Conservation (phyloP, 2,113 vertebrate genomes). For the Ptilorrhoa leucosticta region DNA sequence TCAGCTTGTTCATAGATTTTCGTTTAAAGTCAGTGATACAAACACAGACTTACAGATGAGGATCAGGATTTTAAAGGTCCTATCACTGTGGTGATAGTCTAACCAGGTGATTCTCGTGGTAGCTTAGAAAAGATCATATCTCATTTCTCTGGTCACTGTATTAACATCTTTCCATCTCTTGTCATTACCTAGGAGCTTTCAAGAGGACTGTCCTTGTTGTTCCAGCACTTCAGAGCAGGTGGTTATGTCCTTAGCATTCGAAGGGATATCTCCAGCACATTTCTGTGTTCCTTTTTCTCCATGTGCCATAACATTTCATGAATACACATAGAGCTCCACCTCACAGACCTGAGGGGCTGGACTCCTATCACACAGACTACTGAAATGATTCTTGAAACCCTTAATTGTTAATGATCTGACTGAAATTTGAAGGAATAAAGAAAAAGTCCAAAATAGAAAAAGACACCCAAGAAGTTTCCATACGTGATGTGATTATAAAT, state of each 20-base stretch:
- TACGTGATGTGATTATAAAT: slow-evolving; percentile 17
- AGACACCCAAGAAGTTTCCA: background rate
- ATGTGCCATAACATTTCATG: background rate
- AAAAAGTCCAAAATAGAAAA: background rate
- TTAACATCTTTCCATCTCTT: background rate
- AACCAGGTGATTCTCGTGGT: background rate
- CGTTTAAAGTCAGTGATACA: background rate
- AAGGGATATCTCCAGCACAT: background rate
- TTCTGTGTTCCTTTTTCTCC: background rate
- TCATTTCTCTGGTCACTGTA: background rate
- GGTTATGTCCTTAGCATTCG: background rate
- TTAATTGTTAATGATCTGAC: background rate
- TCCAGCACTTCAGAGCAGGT: background rate
- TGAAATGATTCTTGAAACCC: background rate
- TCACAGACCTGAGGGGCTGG: background rate
- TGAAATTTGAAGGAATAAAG: background rate
- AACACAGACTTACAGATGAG: background rate
- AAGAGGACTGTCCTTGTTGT: background rate
- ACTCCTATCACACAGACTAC: background rate
- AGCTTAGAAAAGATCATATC: background rate
- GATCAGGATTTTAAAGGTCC: background rate
- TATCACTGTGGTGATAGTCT: background rate
- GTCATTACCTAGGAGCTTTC: background rate
- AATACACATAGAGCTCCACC: background rate
- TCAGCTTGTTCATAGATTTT: background rate